Evolutionary conservation across 2,888 invertebrate species (phyloP).

Genomic region (Synergus umbraculus): DNA sequence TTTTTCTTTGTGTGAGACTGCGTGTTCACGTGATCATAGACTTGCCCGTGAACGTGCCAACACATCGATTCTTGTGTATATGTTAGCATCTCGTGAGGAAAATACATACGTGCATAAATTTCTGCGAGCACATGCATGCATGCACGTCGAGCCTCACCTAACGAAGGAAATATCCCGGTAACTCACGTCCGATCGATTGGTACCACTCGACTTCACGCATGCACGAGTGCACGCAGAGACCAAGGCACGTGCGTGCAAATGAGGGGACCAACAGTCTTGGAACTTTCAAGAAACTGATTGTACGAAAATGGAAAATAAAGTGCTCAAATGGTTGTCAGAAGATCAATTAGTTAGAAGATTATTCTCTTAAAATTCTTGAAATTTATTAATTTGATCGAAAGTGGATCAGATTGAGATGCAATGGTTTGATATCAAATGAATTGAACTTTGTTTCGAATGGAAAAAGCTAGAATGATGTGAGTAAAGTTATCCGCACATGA

Average conservation of each 20-base stretch:
- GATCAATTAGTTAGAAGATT: no score
- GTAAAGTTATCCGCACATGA: no score
- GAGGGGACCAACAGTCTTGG: background rate
- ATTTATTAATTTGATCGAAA: no score
- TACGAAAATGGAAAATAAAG: background rate
- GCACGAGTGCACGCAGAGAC: conserved; percentile 28
- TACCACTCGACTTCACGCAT: conserved; percentile 45
- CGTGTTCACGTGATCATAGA: conserved; percentile 57
- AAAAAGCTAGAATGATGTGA: no score
- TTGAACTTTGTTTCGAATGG: no score
- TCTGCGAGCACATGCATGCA: conserved; percentile 45
- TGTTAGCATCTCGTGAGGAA: conserved; percentile 41
- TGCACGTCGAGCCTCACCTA: conserved; percentile 42
- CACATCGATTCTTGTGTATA: conserved; percentile 44
- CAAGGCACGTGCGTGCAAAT: conserved; percentile 8
- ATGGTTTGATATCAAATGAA: no score
- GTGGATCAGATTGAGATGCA: no score
- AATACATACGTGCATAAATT: conserved; percentile 53
- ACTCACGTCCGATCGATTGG: conserved; percentile 52
- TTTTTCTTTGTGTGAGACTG: conserved; percentile 42
- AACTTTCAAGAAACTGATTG: background rate
- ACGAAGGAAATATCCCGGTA: conserved; percentile 48
- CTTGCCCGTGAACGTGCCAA: conserved; percentile 57
- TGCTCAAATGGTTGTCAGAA: background rate
- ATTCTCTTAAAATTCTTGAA: no score